Evolutionary conservation across 1,140 invertebrate species (phyloP).

Genomic region (Bactericera cockerelli): DNA sequence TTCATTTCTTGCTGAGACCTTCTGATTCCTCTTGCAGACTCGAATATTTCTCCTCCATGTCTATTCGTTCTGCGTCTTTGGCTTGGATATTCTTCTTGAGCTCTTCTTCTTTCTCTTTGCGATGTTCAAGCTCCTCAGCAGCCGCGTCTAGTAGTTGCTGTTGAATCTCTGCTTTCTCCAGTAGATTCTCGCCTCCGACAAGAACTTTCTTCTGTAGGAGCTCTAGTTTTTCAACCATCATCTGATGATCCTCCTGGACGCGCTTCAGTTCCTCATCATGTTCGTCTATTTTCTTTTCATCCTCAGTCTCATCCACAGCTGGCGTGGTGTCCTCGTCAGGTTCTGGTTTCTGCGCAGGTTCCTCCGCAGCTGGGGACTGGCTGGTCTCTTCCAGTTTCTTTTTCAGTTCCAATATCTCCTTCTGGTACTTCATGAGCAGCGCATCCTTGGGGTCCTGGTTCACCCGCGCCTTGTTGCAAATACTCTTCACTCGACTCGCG

Average conservation of each 20-base stretch:
- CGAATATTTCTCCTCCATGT: conserved; percentile 93
- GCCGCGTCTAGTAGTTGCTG: conserved; percentile 79
- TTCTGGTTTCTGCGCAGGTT: conserved; percentile 5
- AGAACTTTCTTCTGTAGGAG: conserved; percentile 90
- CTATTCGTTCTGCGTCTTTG: conserved; percentile 78
- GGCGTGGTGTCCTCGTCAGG: no score
- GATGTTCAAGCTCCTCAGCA: conserved; percentile 72
- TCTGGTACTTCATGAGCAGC: conserved; percentile 83
- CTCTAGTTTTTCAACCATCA: conserved; percentile 47
- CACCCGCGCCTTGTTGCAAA: conserved; percentile 87
- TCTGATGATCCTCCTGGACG: not conserved
- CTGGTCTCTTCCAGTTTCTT: conserved; percentile 50
- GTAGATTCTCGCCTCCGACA: conserved; percentile 93
- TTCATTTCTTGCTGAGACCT: conserved; percentile 87
- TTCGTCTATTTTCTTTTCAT: conserved; percentile 11
- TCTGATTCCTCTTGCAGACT: conserved; percentile 83
- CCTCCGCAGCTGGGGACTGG: conserved; percentile 11
- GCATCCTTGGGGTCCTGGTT: conserved; percentile 99
- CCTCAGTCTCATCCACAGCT: conserved; percentile 16
- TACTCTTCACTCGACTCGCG: conserved; percentile 93
- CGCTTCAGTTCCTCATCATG: conserved; percentile 42
- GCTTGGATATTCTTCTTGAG: conserved; percentile 64
- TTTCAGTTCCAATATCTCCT: conserved; percentile 84
- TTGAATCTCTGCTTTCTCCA: conserved; percentile 93
- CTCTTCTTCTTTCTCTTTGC: conserved; percentile 65